Conservation (phyloP, 2,888 invertebrate genomes). For the Brenthis hecate region DNA sequence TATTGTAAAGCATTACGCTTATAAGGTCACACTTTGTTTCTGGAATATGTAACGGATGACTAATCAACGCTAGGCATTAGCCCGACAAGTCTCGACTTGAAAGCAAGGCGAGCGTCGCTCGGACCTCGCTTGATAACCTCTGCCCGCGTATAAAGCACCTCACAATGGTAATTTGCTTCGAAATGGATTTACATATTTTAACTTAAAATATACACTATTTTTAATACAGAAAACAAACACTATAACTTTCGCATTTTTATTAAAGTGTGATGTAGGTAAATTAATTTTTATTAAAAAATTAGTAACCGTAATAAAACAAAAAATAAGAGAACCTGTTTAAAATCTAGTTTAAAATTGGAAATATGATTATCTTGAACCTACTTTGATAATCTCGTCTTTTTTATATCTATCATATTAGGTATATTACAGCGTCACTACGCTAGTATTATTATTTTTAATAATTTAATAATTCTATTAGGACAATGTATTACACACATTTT, state of each 20-base stretch:
- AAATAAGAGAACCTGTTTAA: no score
- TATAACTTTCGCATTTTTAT: neutral
- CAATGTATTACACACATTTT: no score
- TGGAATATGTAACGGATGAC: slow-evolving; percentile 32
- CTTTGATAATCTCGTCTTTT: no score
- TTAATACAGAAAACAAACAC: neutral
- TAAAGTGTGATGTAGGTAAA: neutral
- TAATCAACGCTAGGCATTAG: slow-evolving; percentile 50
- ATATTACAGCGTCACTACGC: no score
- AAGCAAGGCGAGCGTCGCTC: slow-evolving; percentile 59
- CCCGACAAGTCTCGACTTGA: slow-evolving; percentile 73
- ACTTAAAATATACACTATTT: neutral
- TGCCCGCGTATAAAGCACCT: slow-evolving; percentile 40
- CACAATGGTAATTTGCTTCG: slow-evolving; percentile 7
- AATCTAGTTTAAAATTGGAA: no score
- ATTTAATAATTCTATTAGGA: no score
- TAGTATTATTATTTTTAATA: no score
- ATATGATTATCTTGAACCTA: no score
- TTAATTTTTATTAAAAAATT: no score
- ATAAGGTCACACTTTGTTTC: slow-evolving; percentile 12
- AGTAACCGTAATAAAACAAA: no score
- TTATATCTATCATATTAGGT: no score
- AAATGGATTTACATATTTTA: slow-evolving; percentile 11
- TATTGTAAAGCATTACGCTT: neutral
- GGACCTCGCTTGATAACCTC: slow-evolving; percentile 66